Evolutionary conservation across 2,113 vertebrate genomes (phyloP), one percentile per base, ranked within the genome.

Genomic region (Tringa solitaria): DNA sequence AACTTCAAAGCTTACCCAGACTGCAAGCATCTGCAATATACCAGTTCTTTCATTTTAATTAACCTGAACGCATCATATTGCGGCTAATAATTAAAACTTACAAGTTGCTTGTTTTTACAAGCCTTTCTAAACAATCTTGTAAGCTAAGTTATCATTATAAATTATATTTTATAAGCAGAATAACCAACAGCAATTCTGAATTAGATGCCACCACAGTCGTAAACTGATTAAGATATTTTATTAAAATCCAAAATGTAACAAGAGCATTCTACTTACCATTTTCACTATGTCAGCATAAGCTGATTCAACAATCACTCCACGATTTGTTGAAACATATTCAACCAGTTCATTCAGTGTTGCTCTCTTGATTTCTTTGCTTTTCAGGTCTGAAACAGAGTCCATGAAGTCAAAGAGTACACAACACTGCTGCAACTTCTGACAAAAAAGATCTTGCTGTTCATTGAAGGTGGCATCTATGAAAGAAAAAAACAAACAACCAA

Each of bases 361-460:
- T 98, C 99, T 98, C 97, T 99, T 99, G 94, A 99, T 98, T 98
- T 99, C 99, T 98, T 99, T 99, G 98, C 98, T 99, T 98, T 99
- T 99, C 96, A 99, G 98, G 98, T 99, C 99, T 37, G 98, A 98
- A 96, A 99, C 99, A 1, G 99, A 99, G 98, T 99, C 99, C 96
- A 99, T 97, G 98, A 99, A 99, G 98, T 99, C 99, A 78, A 99
- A 99, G 75, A 99, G 98, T 81, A 99, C 86, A 87, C 99, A 99
- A 97, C 99, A 99, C 97, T 99, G 99, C 96, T 99, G 99, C 87
- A 99, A 97, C 97, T 99, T 99, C 98, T 99, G 99, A 89, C 98
- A 98, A 96, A 99, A 99, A 67, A 99, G 99, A 67, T 99, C 98
- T 89, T 99, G 99, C 97, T 99, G 99, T 84, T 99, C 99, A 63